These are phyloP conservation scores for Herpetotheres cachinnans DNA, from an alignment of 2,113 vertebrate species.

Conservation along the genomic window DNA sequence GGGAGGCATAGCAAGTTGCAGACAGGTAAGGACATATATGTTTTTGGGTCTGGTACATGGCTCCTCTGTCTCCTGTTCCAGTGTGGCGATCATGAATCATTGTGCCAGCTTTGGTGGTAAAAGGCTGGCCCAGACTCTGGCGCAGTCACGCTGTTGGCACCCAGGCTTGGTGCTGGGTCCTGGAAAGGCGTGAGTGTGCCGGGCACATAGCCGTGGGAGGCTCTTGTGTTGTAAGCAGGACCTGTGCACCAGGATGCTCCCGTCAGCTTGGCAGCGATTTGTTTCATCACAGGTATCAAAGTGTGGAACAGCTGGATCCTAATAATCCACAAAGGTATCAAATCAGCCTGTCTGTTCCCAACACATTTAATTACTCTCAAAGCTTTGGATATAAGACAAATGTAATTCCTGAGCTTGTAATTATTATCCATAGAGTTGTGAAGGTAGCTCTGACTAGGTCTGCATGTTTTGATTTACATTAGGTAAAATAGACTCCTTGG, in stretches of 20 bases:
- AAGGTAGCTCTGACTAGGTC: not conserved
- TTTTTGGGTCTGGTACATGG: not conserved
- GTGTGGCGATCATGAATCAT: not conserved
- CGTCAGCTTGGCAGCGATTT: not conserved
- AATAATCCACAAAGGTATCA: not conserved
- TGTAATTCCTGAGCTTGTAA: not conserved
- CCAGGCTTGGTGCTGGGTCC: not conserved
- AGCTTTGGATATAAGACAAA: not conserved
- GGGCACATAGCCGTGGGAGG: not conserved
- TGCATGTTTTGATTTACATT: not conserved
- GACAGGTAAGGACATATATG: fast-evolving
- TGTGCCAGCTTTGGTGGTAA: not conserved
- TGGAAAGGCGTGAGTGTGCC: not conserved
- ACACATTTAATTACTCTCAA: not conserved
- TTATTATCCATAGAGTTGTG: not conserved
- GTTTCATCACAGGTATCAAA: not conserved
- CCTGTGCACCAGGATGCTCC: not conserved
- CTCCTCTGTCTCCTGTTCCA: not conserved
- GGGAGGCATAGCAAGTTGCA: not conserved
- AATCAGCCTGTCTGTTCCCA: not conserved
- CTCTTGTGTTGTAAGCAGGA: not conserved
- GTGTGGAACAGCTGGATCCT: not conserved
- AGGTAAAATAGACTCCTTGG: not conserved
- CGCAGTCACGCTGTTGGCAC: fast-evolving
- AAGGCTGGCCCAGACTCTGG: not conserved